These are phyloP conservation scores for Oryzias curvinotus DNA, from an alignment of 2,113 vertebrate species.

Conservation along the genomic window DNA sequence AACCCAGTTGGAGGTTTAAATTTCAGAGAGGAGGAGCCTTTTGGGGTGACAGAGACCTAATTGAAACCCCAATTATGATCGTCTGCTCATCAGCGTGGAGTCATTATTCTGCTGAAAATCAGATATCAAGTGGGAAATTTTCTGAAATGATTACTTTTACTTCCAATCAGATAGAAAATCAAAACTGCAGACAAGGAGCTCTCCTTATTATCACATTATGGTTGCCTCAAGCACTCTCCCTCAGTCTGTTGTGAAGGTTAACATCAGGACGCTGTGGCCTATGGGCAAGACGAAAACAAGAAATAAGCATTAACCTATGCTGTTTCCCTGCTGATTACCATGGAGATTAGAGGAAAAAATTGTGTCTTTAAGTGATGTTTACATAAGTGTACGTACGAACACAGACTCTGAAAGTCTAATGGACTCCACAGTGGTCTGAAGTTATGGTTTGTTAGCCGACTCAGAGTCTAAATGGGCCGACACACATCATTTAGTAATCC, in stretches of 20 bases:
- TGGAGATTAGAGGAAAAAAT: constrained; percentile 25
- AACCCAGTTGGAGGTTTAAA: constrained; percentile 52
- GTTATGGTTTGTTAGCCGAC: constrained; percentile 44
- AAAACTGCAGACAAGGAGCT: constrained; percentile 17
- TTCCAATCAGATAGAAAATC: constrained; percentile 40
- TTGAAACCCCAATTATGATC: constrained; percentile 60
- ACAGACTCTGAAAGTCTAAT: constrained; percentile 2
- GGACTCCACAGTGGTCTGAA: constrained; percentile 10
- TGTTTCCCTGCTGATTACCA: constrained; percentile 67
- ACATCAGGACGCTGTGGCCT: constrained; percentile 30
- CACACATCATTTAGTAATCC: neutral
- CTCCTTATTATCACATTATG: constrained; percentile 21
- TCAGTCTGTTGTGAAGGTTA: constrained; percentile 53
- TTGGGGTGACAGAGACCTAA: constrained; percentile 42
- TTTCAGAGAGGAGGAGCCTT: constrained; percentile 43
- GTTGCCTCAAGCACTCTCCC: constrained; percentile 46
- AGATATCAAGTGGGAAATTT: constrained; percentile 45
- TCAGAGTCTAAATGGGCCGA: constrained; percentile 22
- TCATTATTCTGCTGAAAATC: constrained; percentile 23
- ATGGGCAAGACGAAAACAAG: constrained; percentile 31
- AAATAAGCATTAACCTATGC: constrained; percentile 50
- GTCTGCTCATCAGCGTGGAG: constrained; percentile 31
- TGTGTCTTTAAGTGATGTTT: constrained; percentile 23
- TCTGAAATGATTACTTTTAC: constrained; percentile 41
- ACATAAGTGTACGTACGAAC: constrained; percentile 15